Base-by-base conservation (phyloP, 92 coral and sea anemone species). In the Siderastrea radians region DNA sequence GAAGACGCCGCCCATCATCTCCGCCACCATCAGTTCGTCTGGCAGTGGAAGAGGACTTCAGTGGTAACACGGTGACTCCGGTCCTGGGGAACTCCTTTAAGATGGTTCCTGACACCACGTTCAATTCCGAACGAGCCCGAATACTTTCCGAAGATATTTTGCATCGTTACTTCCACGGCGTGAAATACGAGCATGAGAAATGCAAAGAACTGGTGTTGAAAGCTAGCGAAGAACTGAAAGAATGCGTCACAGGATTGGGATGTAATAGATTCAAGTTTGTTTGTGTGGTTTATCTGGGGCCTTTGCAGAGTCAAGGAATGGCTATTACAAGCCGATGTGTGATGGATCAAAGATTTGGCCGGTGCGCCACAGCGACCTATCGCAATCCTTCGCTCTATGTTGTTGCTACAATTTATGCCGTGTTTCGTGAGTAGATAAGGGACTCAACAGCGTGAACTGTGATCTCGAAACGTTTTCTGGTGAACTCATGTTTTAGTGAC, bases 271-370 rank as follows among this genome's bases (percentile, higher is more conserved):
- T 86, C 71, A 95, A 93, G 86, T 70, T 95, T 47, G 91, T 91
- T 15, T 90, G 92, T 68, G 53, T 86, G 51, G 95, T 95, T 44
- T 84, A 91, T 17, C 84, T 95, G 68, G 94, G 94, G 8, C 78
- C 92, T 2, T 50, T 90, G 43, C 82, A 74, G 14, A 93, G 88
- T 26, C 98, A 95, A 77, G 98, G 94, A 7, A 71, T 95, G 66
- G 78, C 83, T 58, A 83, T 95, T 49, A 84, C 92, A 10, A 95
- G 96, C 65, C 94, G 96, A 48, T 93, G 96, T 83, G 54, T 95
- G 87, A 80, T 93, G 96, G 93, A 91, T 75, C 92, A 90, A 52
- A 82, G 88, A 87, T 90, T 92, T 58, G 98, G 93, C 81, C 90
- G 79, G 45, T 92, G 90, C 7, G 93, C 92, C 26, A 87, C 92